A percentile compares a stretch with the other conserved stretches of the same genome.
phyloP scores from a whole-genome alignment of 1,140 invertebrate genomes.

The Doryteuthis pealeii region DNA sequence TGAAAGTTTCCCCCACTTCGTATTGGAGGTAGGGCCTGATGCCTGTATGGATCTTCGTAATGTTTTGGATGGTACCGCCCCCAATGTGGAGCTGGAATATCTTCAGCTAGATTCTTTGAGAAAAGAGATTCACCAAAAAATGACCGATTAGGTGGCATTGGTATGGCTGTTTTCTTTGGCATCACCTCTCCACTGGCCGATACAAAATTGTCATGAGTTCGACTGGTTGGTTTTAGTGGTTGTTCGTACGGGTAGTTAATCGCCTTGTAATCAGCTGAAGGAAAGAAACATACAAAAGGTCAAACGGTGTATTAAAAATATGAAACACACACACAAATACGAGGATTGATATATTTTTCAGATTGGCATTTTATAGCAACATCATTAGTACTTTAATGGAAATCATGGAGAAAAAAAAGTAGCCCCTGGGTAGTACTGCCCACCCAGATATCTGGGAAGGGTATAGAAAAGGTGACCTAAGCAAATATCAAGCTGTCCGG shows the following conservation, averaged over 20 bases:
- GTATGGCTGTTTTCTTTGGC: constrained; percentile 40
- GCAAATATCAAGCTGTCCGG: too few species aligned
- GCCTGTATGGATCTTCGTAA: constrained; percentile 47
- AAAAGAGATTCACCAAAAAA: constrained; percentile 40
- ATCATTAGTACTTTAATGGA: not conserved
- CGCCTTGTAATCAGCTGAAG: constrained; percentile 53
- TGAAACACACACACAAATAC: not conserved
- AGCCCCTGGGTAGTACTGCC: not conserved
- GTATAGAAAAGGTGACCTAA: not conserved
- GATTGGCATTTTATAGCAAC: not conserved
- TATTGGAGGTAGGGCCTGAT: constrained; percentile 48
- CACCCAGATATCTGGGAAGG: too few species aligned
- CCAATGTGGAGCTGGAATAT: constrained; percentile 51
- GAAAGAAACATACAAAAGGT: constrained; percentile 5
- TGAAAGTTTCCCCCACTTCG: not conserved
- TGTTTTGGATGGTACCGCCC: constrained; percentile 49
- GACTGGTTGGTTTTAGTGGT: constrained; percentile 50
- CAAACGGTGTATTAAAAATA: not conserved
- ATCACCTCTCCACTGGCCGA: constrained; percentile 46
- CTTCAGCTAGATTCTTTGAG: constrained; percentile 36
- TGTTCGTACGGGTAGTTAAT: constrained; percentile 50
- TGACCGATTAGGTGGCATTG: constrained; percentile 44
- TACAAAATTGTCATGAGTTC: constrained; percentile 42
- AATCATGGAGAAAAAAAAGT: not conserved
- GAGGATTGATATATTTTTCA: not conserved